Base-by-base conservation (phyloP, 1,140 invertebrate species). In the Drosophila suzukii region DNA sequence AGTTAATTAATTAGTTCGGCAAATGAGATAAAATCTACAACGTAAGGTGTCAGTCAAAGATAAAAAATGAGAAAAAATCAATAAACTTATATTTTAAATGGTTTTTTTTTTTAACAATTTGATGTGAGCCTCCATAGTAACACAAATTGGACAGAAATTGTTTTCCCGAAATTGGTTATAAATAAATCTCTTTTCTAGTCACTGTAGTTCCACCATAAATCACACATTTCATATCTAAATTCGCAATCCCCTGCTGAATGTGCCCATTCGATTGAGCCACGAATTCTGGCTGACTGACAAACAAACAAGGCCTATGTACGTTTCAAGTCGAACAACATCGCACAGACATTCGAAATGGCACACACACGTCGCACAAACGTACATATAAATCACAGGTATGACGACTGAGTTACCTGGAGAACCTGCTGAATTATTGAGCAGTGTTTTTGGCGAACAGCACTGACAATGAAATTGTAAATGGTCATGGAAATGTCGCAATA, bases 251-350 rank as follows among this genome's bases (percentile, higher is more conserved):
- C 36, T 71, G 67, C 63, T 71, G 62, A 67, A 68, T 34, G 62
- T 62, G 49, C 67, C 50, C 67, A 24, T 13, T 66, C 20, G 38
- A 66, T 44, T 15, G 43, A 47, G 43, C 49, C 58, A 46, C 50
- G 57, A 62, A 51, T 54, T 68, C 47, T 53, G 46, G 7, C 32
- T 34, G 32, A 34, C 32, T 34, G 32, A 10, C 32, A 67, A 47
- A 46, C 58, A 63, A 67, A 63, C 60, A 75, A 72, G 80, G 68
- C 83, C 83, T 89, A 68, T 58, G 73, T 79, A 68, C 61, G 73
- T 77, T 80, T 88, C 83, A 88, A 88, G 83, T 88, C 72, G 63
- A 88, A 89, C 83, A 49, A 88, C 79, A 89, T 89, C 60, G 50
- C 61, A 57, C 55, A 49, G 57, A 73, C 43, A 56, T 17, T 27